Base-by-base conservation (phyloP, 1,140 invertebrate genomes). In the Brachionus rotundiformis region DNA sequence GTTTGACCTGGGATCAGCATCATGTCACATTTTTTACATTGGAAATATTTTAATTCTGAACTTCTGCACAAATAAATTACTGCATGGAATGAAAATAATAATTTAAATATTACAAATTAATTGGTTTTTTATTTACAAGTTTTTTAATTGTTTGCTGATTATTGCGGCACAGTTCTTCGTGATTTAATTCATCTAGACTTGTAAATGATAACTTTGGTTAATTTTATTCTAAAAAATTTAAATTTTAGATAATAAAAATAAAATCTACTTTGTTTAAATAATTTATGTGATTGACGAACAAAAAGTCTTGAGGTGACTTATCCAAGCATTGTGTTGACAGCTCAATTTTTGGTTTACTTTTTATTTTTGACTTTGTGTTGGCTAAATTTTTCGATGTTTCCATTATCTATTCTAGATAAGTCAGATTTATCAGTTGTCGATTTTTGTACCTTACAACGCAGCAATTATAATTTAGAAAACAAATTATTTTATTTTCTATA, bases 11-110 rank as follows among this genome's bases (percentile, higher is more conserved):
- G 76, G 13, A 59, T 33, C 8, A 79, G 59, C 29, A 59, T 59
- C 1, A 79, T 59, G 16, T 63, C 33, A 33, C 76, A 79, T 79
- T 63, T 54, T 79, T 79, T 79, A 79, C 76, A 79, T 11, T 33
- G 16, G 27, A 79, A 79, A 79, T 79, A 79, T 13, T 79, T 79
- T 29, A 79, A n/a, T 16, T 79, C 76, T 7, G 47, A 23, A 27
- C n/a, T 36, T 39, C 73, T 77, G 27, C 3, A 68, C 7, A n/a
- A 3, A 68, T 36, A 39, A 39, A 68, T 33, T 36, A 68, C 16
- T 19, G 8, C 10, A 33, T 36, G 29, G 4, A 16, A 33, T n/a
- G 36, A 1, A 36, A n/a, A 25, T 77, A 10, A 10, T 0, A 49
- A 7, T 49, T 7, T 10, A 31, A 13, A 25, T 19, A 19, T 36